Evolutionary conservation across 2,113 vertebrate species (phyloP).

Genomic region (Tretioscincus oriximinensis): DNA sequence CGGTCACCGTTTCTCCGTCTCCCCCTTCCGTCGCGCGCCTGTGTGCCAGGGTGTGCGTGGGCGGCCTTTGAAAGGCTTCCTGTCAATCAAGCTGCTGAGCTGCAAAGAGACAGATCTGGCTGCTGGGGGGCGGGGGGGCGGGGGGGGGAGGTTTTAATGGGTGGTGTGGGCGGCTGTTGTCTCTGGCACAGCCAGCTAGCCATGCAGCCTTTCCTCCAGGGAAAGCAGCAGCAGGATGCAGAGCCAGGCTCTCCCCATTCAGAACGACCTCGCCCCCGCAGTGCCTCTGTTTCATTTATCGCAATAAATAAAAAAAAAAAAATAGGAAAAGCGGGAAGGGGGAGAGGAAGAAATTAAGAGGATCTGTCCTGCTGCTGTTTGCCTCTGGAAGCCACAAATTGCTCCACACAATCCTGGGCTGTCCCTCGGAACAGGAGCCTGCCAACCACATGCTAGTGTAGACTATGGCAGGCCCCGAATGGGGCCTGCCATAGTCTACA

Average conservation of each 20-base stretch:
- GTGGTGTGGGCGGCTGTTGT: conserved; percentile 53
- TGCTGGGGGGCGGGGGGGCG: conserved; percentile 43
- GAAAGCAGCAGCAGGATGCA: conserved; percentile 26
- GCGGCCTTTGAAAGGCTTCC: conserved; percentile 66
- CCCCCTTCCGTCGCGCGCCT: conserved; percentile 33
- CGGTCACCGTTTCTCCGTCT: conserved; percentile 16
- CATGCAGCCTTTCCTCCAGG: conserved; percentile 25
- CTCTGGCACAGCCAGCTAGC: conserved; percentile 41
- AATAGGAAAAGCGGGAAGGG: not conserved
- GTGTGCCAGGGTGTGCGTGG: conserved; percentile 38
- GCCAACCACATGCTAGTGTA: too few species aligned
- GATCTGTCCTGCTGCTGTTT: not conserved
- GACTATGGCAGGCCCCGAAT: too few species aligned
- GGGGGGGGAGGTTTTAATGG: conserved; percentile 49
- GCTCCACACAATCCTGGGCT: too few species aligned
- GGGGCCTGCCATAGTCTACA: too few species aligned
- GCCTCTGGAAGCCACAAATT: not conserved
- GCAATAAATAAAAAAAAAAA: not conserved
- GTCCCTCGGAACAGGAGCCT: too few species aligned
- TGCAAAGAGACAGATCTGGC: conserved; percentile 52
- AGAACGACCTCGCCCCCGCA: not conserved
- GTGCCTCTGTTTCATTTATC: not conserved
- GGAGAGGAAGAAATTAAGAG: too few species aligned
- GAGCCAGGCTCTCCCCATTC: not conserved
- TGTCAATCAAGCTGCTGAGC: conserved; percentile 68